Conservation (phyloP, 1,140 invertebrate species). For the Ceratoteleas bidentatus region DNA sequence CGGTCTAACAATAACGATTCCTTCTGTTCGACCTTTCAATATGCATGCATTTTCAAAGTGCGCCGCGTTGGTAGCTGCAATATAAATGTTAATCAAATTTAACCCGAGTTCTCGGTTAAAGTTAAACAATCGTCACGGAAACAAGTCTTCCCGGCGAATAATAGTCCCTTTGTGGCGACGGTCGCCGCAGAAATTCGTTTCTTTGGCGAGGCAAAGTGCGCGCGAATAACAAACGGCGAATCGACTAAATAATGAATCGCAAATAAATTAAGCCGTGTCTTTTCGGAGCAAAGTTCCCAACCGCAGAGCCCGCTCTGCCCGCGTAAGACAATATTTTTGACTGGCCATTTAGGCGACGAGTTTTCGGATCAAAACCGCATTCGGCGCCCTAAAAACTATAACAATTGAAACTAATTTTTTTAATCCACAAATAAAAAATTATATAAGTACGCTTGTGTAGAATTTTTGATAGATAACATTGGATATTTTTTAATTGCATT, state of each 20-base stretch:
- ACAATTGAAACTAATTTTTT: too few relatives aligned
- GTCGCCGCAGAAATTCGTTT: constrained; percentile 51
- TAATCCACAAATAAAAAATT: too few relatives aligned
- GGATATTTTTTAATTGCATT: too few relatives aligned
- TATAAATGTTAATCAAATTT: constrained; percentile 69
- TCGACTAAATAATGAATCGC: constrained; percentile 59
- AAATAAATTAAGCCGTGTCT: constrained; percentile 60
- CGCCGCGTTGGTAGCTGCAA: constrained; percentile 48
- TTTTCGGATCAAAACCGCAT: too few relatives aligned
- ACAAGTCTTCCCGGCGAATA: constrained; percentile 53
- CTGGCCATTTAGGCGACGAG: constrained; percentile 9
- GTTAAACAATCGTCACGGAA: constrained; percentile 64
- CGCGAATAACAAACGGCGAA: constrained; percentile 62
- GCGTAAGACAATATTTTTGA: constrained; percentile 33
- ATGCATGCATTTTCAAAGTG: constrained; percentile 60
- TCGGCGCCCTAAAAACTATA: too few relatives aligned
- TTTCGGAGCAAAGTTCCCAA: constrained; percentile 23
- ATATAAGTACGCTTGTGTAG: too few relatives aligned
- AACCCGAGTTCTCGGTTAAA: constrained; percentile 52
- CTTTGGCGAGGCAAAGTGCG: constrained; percentile 44
- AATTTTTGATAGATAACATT: too few relatives aligned
- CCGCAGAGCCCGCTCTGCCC: constrained; percentile 15
- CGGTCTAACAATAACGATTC: constrained; percentile 43
- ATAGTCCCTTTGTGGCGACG: constrained; percentile 57
- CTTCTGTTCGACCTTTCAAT: constrained; percentile 57